phyloP scores from a whole-genome alignment of 2,888 invertebrate genomes.

The Stictocephala bisonia region DNA sequence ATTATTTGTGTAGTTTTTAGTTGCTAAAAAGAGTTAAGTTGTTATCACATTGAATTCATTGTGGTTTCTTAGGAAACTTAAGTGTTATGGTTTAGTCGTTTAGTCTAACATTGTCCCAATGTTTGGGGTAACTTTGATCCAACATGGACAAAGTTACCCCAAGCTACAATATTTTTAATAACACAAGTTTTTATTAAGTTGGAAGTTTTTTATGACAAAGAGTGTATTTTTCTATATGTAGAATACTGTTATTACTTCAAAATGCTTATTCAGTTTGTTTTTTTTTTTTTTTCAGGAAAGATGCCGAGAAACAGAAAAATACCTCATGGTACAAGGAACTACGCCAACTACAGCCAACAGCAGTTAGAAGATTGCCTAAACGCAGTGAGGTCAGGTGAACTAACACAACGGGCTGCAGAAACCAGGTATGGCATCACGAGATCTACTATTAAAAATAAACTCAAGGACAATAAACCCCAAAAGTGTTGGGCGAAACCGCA shows the following conservation, averaged over 20 bases:
- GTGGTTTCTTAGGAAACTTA: not conserved
- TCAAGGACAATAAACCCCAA: slow-evolving; percentile 51
- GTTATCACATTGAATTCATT: not conserved
- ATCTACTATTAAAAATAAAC: slow-evolving; percentile 52
- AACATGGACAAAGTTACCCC: not conserved
- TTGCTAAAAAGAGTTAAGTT: not conserved
- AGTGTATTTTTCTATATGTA: not conserved
- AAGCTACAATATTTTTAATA: no score
- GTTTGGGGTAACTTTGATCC: not conserved
- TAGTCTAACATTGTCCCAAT: not conserved
- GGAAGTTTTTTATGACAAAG: not conserved
- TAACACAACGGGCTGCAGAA: slow-evolving; percentile 50
- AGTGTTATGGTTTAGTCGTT: not conserved
- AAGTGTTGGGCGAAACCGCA: slow-evolving; percentile 29
- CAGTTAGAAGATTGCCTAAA: slow-evolving; percentile 47
- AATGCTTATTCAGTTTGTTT: not conserved
- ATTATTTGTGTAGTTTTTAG: not conserved
- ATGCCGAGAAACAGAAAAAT: slow-evolving; percentile 14
- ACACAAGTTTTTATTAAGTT: no score
- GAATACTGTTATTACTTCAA: not conserved
- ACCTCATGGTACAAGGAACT: slow-evolving; percentile 47
- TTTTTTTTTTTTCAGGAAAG: no score
- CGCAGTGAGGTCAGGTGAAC: slow-evolving; percentile 36
- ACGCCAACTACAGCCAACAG: slow-evolving; percentile 48
- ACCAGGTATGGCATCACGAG: slow-evolving; percentile 48